Percentiles rank a stretch among this genome's conserved stretches.
Conservation (phyloP, 1,140 invertebrate species). For the Ephestia elutella region DNA sequence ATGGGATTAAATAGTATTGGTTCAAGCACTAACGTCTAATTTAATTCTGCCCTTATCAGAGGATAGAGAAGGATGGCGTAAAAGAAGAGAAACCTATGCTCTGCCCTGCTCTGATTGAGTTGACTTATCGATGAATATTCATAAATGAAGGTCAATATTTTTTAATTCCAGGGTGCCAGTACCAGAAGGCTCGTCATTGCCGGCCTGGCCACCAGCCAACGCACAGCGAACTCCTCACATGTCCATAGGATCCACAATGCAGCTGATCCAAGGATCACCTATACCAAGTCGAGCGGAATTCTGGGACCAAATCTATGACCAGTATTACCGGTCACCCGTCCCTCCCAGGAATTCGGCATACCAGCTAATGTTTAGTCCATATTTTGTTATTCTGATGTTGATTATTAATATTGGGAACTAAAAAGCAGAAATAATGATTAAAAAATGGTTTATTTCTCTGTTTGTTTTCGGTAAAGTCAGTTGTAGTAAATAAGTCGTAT, state of each 20-base stretch:
- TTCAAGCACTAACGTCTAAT: too few species aligned
- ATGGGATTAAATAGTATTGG: too few species aligned
- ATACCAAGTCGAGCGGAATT: conserved; percentile 24
- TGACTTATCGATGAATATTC: too few species aligned
- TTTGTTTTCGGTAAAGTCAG: too few species aligned
- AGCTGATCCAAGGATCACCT: conserved; percentile 20
- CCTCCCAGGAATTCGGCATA: conserved; percentile 16
- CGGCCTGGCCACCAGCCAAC: conserved; percentile 29
- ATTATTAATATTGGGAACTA: background rate
- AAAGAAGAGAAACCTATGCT: too few species aligned
- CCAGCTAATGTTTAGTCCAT: background rate
- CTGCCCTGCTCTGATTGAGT: too few species aligned
- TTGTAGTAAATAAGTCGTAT: too few species aligned
- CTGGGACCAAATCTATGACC: conserved; percentile 34
- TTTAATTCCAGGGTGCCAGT: conserved; percentile 24
- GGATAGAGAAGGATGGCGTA: too few species aligned
- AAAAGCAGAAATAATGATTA: background rate
- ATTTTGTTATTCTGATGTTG: background rate
- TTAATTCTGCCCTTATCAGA: too few species aligned
- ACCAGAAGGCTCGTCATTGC: conserved; percentile 22
- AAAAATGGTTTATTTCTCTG: too few species aligned
- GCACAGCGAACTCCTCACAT: conserved; percentile 29
- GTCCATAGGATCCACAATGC: conserved; percentile 23
- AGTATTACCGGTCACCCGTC: conserved; percentile 27
- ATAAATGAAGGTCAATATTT: background rate